Evolutionary conservation across 2,113 vertebrate genomes (phyloP).

Genomic region (Turnix velox): DNA sequence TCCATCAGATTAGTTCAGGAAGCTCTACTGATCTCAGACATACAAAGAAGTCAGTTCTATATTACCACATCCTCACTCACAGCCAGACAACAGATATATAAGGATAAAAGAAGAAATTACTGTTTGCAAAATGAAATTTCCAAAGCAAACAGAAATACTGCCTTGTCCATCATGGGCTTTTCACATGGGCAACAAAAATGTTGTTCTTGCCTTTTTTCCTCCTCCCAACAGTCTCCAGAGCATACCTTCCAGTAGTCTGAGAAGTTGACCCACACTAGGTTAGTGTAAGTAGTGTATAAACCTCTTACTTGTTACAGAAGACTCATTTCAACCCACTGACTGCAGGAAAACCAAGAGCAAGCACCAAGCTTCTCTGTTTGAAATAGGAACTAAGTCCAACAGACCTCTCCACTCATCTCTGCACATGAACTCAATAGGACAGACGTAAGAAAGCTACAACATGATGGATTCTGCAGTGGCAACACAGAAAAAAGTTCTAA

Average conservation of each 20-base stretch:
- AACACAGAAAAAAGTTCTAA: neutral
- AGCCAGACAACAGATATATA: neutral
- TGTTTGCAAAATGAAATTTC: neutral
- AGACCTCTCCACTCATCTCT: neutral
- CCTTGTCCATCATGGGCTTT: fast-evolving
- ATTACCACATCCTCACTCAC: neutral
- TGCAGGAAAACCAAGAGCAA: fast-evolving
- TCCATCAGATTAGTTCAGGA: fast-evolving
- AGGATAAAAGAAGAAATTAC: neutral
- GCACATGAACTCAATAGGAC: neutral
- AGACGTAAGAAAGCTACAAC: neutral
- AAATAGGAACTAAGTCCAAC: neutral
- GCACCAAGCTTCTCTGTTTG: neutral
- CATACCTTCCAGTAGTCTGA: neutral
- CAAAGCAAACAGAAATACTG: neutral
- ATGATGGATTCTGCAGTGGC: neutral
- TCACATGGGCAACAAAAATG: neutral
- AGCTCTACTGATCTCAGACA: fast-evolving
- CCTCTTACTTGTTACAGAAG: neutral
- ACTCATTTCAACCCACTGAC: neutral
- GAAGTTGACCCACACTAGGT: neutral
- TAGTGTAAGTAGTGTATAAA: neutral
- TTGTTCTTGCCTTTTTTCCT: neutral
- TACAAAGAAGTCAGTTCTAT: neutral
- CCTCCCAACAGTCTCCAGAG: fast-evolving